Evolutionary conservation across 2,797 vertebrate species (phyloP).

Genomic region (Peromyscus nudipes): DNA sequence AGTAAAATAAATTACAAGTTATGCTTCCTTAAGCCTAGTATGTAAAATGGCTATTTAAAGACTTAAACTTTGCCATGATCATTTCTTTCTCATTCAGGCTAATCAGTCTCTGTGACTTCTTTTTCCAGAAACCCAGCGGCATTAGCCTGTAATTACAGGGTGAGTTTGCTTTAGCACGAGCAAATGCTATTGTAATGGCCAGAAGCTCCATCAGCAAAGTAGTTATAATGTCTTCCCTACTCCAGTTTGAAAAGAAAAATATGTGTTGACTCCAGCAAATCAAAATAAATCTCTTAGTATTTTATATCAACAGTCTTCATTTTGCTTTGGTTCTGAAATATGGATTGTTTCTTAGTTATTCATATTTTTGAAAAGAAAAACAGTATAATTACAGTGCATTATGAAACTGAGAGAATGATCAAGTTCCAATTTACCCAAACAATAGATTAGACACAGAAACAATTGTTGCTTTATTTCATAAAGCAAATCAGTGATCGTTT

Average conservation of each 20-base stretch:
- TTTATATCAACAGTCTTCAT: constrained; percentile 56
- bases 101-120: constrained; percentile 28
- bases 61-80: background rate
- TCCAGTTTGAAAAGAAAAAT: constrained; percentile 68
- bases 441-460: constrained; percentile 42
- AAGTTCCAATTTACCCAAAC: constrained; percentile 54
- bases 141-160: constrained; percentile 55
- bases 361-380: background rate
- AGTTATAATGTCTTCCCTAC: constrained; percentile 53
- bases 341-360: constrained; percentile 21
- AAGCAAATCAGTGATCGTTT: constrained; percentile 43
- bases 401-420: constrained; percentile 51
- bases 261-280: constrained; percentile 64
- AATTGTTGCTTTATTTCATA: constrained; percentile 54
- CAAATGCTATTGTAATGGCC: constrained; percentile 61
- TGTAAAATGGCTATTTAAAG: constrained; percentile 1
- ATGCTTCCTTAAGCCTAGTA: constrained; percentile 6
- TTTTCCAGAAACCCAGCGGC: background rate
- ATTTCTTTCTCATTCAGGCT: background rate
- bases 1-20: constrained; percentile 25
- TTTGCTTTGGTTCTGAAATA: constrained; percentile 66
- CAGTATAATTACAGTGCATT: constrained; percentile 49
- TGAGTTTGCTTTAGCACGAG: constrained; percentile 5
- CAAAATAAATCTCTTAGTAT: constrained; percentile 64
- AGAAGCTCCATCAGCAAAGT: constrained; percentile 38